Evolutionary conservation across 1,140 invertebrate species (phyloP).

Genomic region (Holcopasites calliopsidis): DNA sequence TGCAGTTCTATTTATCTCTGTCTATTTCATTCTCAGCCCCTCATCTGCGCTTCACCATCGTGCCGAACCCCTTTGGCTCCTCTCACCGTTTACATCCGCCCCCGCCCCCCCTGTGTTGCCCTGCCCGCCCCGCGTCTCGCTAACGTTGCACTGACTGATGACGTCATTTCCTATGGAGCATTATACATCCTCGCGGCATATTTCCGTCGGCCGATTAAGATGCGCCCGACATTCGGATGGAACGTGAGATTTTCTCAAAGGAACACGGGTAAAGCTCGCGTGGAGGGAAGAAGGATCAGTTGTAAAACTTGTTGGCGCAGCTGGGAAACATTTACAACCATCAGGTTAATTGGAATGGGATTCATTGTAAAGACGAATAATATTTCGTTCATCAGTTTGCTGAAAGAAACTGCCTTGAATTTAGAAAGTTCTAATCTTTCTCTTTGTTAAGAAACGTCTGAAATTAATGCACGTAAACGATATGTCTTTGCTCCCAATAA

Average conservation of each 20-base stretch:
- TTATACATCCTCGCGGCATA: constrained; percentile 71
- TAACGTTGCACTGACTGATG: constrained; percentile 71
- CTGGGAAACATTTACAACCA: too few relatives aligned
- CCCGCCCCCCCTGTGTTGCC: constrained; percentile 45
- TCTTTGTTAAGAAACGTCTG: too few relatives aligned
- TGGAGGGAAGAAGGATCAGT: too few relatives aligned
- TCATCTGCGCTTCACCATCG: constrained; percentile 32
- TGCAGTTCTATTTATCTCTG: constrained; percentile 40
- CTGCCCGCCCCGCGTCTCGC: constrained; percentile 41
- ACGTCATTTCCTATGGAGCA: constrained; percentile 73
- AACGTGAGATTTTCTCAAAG: constrained; percentile 59
- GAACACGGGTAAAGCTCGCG: too few relatives aligned
- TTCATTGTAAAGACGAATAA: too few relatives aligned
- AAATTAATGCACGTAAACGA: too few relatives aligned
- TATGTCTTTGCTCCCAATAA: too few relatives aligned
- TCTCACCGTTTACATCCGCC: constrained; percentile 8
- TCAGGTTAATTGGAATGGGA: too few relatives aligned
- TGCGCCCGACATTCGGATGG: constrained; percentile 54
- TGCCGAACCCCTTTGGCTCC: constrained; percentile 19
- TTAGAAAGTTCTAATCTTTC: too few relatives aligned
- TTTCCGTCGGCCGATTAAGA: constrained; percentile 72
- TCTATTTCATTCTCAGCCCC: constrained; percentile 38
- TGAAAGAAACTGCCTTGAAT: too few relatives aligned
- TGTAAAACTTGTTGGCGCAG: too few relatives aligned
- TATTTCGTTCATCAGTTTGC: too few relatives aligned